Evolutionary conservation across 2,797 vertebrate genomes (phyloP), one percentile per base, ranked within the genome.

Genomic region (Danio aesculapii): DNA sequence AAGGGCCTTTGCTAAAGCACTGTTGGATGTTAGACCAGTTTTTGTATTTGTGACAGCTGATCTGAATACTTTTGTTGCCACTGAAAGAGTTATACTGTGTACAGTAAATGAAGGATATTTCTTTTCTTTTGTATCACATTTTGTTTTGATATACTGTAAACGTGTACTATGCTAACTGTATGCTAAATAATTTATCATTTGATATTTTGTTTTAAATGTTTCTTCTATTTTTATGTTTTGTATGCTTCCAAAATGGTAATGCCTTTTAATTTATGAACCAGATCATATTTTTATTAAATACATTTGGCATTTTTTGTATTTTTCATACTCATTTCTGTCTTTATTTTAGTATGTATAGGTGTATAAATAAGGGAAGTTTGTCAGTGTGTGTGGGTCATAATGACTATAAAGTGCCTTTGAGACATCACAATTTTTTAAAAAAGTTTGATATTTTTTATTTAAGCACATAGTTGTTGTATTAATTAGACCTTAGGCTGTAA

Each of bases 171-270:
- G 8, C 67, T 75, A 78, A 74, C 58, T 72, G 61, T 72, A 85
- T 52, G 7, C 47, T 84, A 84, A 86, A 81, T 86, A 87, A 92
- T 90, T 88, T 92, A 89, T 92, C 8, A 83, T 86, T 85, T 84
- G 39, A 63, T 84, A 11, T 81, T 68, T 68, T 80, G 17, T 75
- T 78, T 21, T 19, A 57, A 17, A 55, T 71, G 78, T 59, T 68
- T 68, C 57, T 47, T 8, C 5, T 85, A n/a, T 89, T 74, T 78
- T 92, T 89, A 80, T 85, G 90, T 83, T 86, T 39, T 67, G 81
- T 77, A 86, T 86, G 47, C 4, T 49, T 83, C 59, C 47, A 49
- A 83, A 71, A 85, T 83, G 72, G 83, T 85, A 83, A 85, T 87
- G 73, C 84, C 69, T 84, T 88, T 82, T 81, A 85, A 79, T 87